These are phyloP conservation scores for Portevinia maculata DNA, from an alignment of 2,888 invertebrate genomes.

Conservation along the genomic window DNA sequence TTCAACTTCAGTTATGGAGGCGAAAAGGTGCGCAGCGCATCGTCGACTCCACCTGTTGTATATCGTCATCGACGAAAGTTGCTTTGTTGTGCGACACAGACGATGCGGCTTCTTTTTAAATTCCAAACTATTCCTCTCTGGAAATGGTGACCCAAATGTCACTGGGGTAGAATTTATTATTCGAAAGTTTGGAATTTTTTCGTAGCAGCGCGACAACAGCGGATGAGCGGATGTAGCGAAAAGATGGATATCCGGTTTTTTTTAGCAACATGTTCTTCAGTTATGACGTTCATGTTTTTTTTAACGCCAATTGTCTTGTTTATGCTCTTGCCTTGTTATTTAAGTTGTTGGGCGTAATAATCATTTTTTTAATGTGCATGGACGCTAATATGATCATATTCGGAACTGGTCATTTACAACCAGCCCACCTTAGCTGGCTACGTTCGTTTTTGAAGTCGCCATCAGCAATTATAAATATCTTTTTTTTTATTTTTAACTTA, in stretches of 20 bases:
- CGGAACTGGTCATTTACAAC: constrained; percentile 17
- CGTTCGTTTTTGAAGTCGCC: neutral
- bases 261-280: neutral
- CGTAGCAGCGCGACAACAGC: neutral
- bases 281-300: neutral
- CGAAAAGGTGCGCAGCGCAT: neutral
- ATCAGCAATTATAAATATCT: constrained; percentile 9
- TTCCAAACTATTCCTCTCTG: constrained; percentile 34
- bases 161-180: constrained; percentile 61
- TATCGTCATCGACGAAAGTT: constrained; percentile 47
- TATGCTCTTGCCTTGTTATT: neutral
- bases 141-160: constrained; percentile 65
- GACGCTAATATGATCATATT: constrained; percentile 28
- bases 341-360: constrained; percentile 22
- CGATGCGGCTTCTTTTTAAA: constrained; percentile 41
- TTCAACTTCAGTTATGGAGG: constrained; percentile 15
- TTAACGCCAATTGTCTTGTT: constrained; percentile 9
- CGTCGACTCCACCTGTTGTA: constrained; percentile 50
- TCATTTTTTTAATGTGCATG: constrained; percentile 18
- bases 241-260: constrained; percentile 4
- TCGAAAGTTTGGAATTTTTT: constrained; percentile 67
- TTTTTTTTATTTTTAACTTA: neutral
- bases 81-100: constrained; percentile 13
- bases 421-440: constrained; percentile 9
- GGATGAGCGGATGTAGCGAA: constrained; percentile 14